Conservation (phyloP, 2,888 invertebrate species). For the Parasteatoda lunata region DNA sequence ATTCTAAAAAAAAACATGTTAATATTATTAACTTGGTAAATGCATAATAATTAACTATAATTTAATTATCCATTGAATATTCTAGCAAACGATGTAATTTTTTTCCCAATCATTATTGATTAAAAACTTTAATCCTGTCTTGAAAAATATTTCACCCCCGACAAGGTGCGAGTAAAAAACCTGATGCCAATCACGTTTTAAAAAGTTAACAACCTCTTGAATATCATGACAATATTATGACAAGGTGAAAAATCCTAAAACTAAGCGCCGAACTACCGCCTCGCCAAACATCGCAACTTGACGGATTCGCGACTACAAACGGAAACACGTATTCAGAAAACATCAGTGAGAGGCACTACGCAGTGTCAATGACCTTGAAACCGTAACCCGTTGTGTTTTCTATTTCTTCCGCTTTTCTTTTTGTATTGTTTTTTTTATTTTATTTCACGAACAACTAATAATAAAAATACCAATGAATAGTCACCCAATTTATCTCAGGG, state of each 20-base stretch:
- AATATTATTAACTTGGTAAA: too few species aligned
- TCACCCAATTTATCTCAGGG: background rate
- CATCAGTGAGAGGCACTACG: constrained; percentile 17
- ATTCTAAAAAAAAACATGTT: too few species aligned
- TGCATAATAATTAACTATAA: too few species aligned
- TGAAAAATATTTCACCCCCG: too few species aligned
- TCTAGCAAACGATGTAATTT: too few species aligned
- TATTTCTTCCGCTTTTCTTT: constrained; percentile 40
- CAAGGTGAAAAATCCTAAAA: constrained; percentile 20
- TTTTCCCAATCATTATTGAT: too few species aligned
- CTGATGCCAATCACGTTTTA: constrained; percentile 10
- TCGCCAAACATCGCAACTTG: constrained; percentile 12
- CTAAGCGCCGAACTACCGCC: background rate
- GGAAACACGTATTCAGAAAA: constrained; percentile 28
- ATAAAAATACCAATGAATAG: background rate
- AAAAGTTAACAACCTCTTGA: constrained; percentile 36
- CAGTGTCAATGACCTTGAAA: constrained; percentile 62
- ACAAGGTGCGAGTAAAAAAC: too few species aligned
- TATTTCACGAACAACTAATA: background rate
- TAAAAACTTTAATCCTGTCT: too few species aligned
- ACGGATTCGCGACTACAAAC: constrained; percentile 2
- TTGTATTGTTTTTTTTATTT: constrained; percentile 14
- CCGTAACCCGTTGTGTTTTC: constrained; percentile 40
- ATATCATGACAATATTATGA: background rate
- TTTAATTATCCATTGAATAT: too few species aligned